Evolutionary conservation across 2,888 invertebrate genomes (phyloP), one percentile per base, ranked within the genome.

Genomic region (Pterostichus madidus): DNA sequence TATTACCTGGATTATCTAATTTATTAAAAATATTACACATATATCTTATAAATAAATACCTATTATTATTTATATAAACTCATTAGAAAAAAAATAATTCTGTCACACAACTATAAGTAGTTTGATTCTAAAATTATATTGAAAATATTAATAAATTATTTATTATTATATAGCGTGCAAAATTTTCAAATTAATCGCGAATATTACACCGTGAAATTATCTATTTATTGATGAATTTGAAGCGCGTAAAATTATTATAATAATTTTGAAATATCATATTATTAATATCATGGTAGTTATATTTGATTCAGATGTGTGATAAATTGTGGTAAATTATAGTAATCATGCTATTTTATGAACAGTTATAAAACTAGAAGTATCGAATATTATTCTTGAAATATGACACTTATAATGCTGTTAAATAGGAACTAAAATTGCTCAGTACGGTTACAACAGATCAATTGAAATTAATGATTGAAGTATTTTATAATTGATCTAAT

Each of bases 311-410:
- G 24, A 24, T 56, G 56, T 32, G 7, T 64, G 64, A 64, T 64
- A 64, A 35, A 64, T 64, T 64, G 35, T 64, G 13, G 64, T n/a
- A 35, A 35, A 64, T 64, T 64, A 64, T 64, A 64, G 64, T 64
- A 64, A 64, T 64, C 35, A 64, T 35, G 6, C n/a, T n/a, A 64
- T 64, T 64, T 64, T 64, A 56, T n/a, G n/a, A 32, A 64, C 64
- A 64, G 32, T 64, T 64, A 64, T 64, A 13, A 13, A 53, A 53
- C 56, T 24, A 39, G 8, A 8, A 7, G 24, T 17, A 56, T 7
- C 7, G 39, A 39, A 39, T 39, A 56, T 56, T 24, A 56, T 56
- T 56, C 56, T 24, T 24, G 17, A 32, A 4, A 0, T 31, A 32
- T 24, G 8, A 5, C 13, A 61, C 32, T 32, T n/a, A 10, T 64